Percentiles rank a stretch among this genome's conserved stretches.
These are phyloP conservation scores for Rhinatrema bivittatum DNA, from an alignment of 2,797 vertebrate genomes.

Conservation along the genomic window DNA sequence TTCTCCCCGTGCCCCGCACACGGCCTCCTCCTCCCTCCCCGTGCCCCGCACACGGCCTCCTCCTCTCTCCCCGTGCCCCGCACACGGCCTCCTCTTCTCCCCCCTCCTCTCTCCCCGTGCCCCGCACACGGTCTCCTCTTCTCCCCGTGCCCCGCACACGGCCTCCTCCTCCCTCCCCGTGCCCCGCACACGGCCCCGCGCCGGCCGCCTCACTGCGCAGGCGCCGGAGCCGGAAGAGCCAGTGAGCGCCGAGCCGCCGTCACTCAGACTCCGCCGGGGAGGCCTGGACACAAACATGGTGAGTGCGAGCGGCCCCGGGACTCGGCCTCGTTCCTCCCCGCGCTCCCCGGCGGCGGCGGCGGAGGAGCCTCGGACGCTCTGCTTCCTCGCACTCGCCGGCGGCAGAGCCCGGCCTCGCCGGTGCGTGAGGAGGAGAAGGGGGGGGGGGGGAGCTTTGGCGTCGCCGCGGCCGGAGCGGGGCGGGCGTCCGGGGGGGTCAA, in stretches of 20 bases:
- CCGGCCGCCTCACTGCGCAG: constrained; percentile 58
- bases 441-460: too few relatives aligned
- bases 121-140: neutral
- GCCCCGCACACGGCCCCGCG: constrained; percentile 21
- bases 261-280: constrained; percentile 29
- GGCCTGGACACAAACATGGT: constrained; percentile 59
- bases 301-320: constrained; percentile 28
- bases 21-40: neutral
- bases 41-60: neutral
- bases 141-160: constrained; percentile 21
- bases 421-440: neutral
- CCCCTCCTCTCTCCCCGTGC: neutral
- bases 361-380: neutral
- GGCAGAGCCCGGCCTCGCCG: neutral
- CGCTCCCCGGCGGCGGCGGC: neutral
- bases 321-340: neutral
- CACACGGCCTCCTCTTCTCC: constrained; percentile 6
- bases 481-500: neutral
- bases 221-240: constrained; percentile 49
- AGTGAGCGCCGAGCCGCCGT: constrained; percentile 19
- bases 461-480: neutral
- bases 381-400: neutral
- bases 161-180: too few relatives aligned
- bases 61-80: constrained; percentile 3
- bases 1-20: too few relatives aligned